Evolutionary conservation across 2,113 vertebrate genomes (phyloP), one percentile per base, ranked within the genome.

Genomic region (Delphinapterus leucas): DNA sequence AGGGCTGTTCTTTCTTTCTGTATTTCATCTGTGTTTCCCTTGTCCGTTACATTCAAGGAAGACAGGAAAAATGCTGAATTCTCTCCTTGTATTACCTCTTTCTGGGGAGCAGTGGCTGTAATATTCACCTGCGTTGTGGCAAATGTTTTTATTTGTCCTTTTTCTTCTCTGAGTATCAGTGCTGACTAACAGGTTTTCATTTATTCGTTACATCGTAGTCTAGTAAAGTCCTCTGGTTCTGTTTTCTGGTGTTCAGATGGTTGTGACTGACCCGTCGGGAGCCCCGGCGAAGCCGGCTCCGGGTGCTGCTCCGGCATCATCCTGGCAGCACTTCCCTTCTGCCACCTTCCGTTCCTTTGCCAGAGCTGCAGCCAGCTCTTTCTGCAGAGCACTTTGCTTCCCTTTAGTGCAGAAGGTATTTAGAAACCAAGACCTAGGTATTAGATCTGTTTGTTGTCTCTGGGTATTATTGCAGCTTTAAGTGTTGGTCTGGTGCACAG

Each of bases 171-270:
- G 58, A 58, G n/a, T 15, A 4, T 67, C 38, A 36, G 38, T n/a
- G 26, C 14, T 0, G 31, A n/a, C 18, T 18, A 23, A 1, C 49
- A 25, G 73, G 1, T 41, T 82, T 58, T n/a, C 26, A 63, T 26
- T 44, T 17, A 13, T 13, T 44, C 0, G 2, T 4, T 71, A 1
- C 6, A 0, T 17, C 9, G 0, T 12, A 20, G 3, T 5, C 65
- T 28, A 0, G 25, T 73, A 10, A 49, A n/a, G 21, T 31, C 49
- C 53, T 79, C 38, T 38, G 77, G 25, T 65, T 38, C 60, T 88
- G 53, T 23, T 58, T 36, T 38, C 21, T 28, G 55, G 23, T 9
- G 1, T 38, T 82, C 47, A 63, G 8, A 23, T 10, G 8, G 41
- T 10, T 18, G 0, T 17, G 15, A 12, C 11, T 2, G 67, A 17